Evolutionary conservation across 1,140 invertebrate species (phyloP).

Genomic region (Cotesia vestalis): DNA sequence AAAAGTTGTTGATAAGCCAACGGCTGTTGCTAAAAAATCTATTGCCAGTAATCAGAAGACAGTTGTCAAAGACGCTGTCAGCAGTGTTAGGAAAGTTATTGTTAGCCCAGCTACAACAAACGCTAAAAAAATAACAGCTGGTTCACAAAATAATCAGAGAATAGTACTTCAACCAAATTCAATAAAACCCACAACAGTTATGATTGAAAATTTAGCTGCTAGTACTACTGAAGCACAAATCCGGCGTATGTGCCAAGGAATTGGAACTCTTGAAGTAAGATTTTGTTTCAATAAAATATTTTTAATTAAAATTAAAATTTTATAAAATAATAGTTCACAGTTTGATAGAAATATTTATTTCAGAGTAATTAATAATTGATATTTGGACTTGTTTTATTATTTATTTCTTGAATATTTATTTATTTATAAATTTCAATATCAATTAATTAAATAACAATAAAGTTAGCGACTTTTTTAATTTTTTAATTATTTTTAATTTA

Average conservation of each 20-base stretch:
- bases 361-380: too few species aligned
- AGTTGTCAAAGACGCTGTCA: slow-evolving; percentile 18
- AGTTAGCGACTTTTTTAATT: too few species aligned
- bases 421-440: too few species aligned
- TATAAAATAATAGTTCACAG: too few species aligned
- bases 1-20: slow-evolving; percentile 22
- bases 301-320: not conserved
- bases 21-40: slow-evolving; percentile 11
- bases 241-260: slow-evolving; percentile 66
- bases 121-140: slow-evolving; percentile 34
- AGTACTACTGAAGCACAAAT: slow-evolving; percentile 66
- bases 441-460: too few species aligned
- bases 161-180: slow-evolving; percentile 58
- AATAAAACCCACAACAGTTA: slow-evolving; percentile 61
- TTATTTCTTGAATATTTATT: too few species aligned
- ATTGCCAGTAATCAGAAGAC: not conserved
- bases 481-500: too few species aligned
- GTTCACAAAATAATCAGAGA: slow-evolving; percentile 52
- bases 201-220: slow-evolving; percentile 67
- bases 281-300: slow-evolving; percentile 47
- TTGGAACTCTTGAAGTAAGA: slow-evolving; percentile 69
- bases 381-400: too few species aligned
- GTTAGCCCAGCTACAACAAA: slow-evolving; percentile 24
- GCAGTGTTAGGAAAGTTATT: slow-evolving; percentile 34
- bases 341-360: too few species aligned